Evolutionary conservation across 2,113 vertebrate genomes (phyloP), one percentile per base, ranked within the genome.

Genomic region (Ariopsis seemanni): DNA sequence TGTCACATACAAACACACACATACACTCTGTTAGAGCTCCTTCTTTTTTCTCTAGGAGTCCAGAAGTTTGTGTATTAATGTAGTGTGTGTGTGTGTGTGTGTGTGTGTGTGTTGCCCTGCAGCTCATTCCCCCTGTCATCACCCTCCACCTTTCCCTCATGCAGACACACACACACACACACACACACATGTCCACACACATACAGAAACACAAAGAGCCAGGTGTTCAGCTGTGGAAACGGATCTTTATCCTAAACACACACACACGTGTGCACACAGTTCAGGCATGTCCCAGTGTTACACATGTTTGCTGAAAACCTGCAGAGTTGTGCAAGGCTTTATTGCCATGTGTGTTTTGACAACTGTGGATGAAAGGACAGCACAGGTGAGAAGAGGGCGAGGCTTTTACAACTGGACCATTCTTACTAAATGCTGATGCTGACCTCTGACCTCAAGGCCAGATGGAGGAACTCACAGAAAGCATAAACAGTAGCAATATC

Each of bases 71-170:
- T 58, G 27, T 57, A 50, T 62, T 27, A 30, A n/a, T 67, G 42
- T 42, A 42, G 42, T 3, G 34, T 42, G 34, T 42, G 30, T 83
- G 75, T 69, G 65, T 42, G 34, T 42, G 30, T 83, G 75, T 69
- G 65, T 42, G 30, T 83, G 34, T 57, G 18, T 48, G 53, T 85
- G 82, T 85, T 87, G 85, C 88, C 89, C 88, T 91, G 86, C 74
- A 85, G 72, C 91, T 91, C 88, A 89, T 92, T 90, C 91, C 89
- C 84, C 82, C 90, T 90, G 91, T 93, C 93, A 93, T 90, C 93
- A 91, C 91, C 89, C 86, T 88, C 34, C 88, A 90, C 88, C 74
- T 90, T 86, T 67, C 74, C 84, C 50, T 34, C 88, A 90, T 90
- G 62, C 81, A 90, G 87, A 30, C 30, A 30, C 30, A 30, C 30